Conservation (phyloP, 2,797 vertebrate genomes). For the Coendou prehensilis region DNA sequence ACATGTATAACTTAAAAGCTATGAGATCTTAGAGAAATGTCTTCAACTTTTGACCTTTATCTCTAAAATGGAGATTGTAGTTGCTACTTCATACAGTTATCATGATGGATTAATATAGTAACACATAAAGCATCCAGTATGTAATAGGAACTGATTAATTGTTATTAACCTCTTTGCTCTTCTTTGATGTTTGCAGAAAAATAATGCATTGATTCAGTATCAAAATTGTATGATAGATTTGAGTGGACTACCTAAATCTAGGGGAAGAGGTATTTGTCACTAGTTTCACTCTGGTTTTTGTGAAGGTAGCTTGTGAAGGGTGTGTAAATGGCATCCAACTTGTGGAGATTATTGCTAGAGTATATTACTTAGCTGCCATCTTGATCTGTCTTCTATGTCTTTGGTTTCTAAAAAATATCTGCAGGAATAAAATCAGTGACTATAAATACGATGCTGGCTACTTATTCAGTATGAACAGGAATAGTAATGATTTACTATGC, state of each 20-base stretch:
- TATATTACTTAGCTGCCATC: neutral
- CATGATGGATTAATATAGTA: neutral
- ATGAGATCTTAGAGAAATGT: conserved; percentile 28
- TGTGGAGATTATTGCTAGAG: too few species aligned
- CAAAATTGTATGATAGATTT: neutral
- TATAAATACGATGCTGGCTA: neutral
- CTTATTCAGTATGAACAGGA: neutral
- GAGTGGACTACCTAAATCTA: neutral
- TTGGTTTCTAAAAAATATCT: neutral
- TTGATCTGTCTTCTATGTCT: neutral
- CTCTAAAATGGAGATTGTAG: conserved; percentile 3
- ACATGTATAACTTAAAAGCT: neutral
- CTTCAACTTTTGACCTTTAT: neutral
- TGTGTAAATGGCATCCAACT: neutral
- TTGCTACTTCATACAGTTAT: neutral
- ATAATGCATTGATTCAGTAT: neutral
- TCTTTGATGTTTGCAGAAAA: conserved; percentile 30
- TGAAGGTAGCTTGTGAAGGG: neutral
- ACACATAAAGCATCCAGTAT: neutral
- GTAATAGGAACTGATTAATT: conserved; percentile 12
- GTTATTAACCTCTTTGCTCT: neutral
- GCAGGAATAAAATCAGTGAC: neutral
- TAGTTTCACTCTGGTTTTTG: neutral
- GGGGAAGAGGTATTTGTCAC: neutral
- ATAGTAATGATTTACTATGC: neutral